Percentiles rank a stretch among this genome's conserved stretches.
Evolutionary conservation across 2,888 invertebrate species (phyloP).

Genomic region (Chesias legatella): DNA sequence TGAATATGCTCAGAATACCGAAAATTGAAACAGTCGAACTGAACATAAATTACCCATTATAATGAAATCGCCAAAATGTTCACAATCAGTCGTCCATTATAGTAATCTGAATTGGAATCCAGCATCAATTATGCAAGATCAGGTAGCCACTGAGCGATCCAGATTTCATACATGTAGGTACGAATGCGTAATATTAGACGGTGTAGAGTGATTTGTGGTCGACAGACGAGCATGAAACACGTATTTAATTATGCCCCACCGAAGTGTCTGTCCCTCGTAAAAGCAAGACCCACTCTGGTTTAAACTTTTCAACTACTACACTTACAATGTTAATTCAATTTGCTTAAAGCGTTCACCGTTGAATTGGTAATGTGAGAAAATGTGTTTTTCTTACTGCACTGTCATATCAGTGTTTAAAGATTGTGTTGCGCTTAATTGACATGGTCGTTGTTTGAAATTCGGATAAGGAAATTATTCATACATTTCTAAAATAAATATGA

Average conservation of each 20-base stretch:
- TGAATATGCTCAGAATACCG: too few relatives aligned
- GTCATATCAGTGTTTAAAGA: too few relatives aligned
- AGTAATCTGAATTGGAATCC: constrained; percentile 3
- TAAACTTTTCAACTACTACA: constrained; percentile 23
- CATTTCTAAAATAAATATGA: too few relatives aligned
- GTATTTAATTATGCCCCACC: constrained; percentile 28
- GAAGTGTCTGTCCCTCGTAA: constrained; percentile 27
- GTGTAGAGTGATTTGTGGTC: constrained; percentile 27
- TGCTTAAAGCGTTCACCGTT: constrained; percentile 10
- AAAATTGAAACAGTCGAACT: too few relatives aligned
- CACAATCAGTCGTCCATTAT: not conserved
- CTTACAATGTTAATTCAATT: constrained; percentile 22
- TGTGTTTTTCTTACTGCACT: too few relatives aligned
- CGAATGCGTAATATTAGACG: constrained; percentile 19
- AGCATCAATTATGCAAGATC: constrained; percentile 16
- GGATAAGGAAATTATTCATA: too few relatives aligned
- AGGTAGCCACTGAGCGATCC: constrained; percentile 16
- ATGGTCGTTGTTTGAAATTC: too few relatives aligned
- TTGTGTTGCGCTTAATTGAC: too few relatives aligned
- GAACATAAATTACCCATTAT: too few relatives aligned
- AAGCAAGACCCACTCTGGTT: constrained; percentile 14
- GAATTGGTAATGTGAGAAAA: not conserved
- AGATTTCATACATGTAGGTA: constrained; percentile 10
- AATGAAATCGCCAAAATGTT: too few relatives aligned
- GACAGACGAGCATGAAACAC: constrained; percentile 26